Evolutionary conservation across 2,797 vertebrate genomes (phyloP), one percentile per base, ranked within the genome.

Genomic region (Harpagifer antarcticus): DNA sequence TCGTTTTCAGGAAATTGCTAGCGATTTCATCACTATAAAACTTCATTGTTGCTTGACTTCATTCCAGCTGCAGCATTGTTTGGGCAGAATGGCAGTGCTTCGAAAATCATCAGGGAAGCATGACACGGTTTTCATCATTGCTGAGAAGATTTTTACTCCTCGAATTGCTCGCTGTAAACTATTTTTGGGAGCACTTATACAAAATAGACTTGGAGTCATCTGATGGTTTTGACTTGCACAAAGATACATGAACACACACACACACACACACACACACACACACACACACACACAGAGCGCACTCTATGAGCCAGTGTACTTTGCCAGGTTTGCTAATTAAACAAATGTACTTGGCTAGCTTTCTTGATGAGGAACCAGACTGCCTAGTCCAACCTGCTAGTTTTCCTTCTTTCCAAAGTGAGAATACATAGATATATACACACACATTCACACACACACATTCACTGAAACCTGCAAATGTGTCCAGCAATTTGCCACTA

Each of bases 281-380:
- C 70, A 72, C 74, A 74, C 49, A 72, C 74, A 75, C 49, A 59
- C 23, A 69, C 3, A 9, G 5, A 37, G 6, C 8, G 66, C 84
- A 78, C 89, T 83, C 80, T 76, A 89, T 88, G 88, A 93, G 86
- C 82, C 0, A 47, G 53, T 61, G 63, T 80, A n/a, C 79, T 90
- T 87, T 92, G 91, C 91, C 91, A 93, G 88, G 82, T 92, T 91
- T 89, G 72, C 88, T 93, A 93, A 93, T 93, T 94, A 91, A 93
- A 92, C 91, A 92, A 93, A 92, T 93, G 89, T 77, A 84, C 82
- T 91, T 92, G 89, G 90, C 90, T 80, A 70, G 88, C 81, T 58
- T 65, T 56, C 86, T 80, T 69, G 68, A 89, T 85, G 84, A 86
- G 88, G 71, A 88, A 82, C 68, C 87, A 89, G 80, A 79, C 82